phyloP scores from a whole-genome alignment of 2,797 vertebrate species.

The Tympanoctomys barrerae region DNA sequence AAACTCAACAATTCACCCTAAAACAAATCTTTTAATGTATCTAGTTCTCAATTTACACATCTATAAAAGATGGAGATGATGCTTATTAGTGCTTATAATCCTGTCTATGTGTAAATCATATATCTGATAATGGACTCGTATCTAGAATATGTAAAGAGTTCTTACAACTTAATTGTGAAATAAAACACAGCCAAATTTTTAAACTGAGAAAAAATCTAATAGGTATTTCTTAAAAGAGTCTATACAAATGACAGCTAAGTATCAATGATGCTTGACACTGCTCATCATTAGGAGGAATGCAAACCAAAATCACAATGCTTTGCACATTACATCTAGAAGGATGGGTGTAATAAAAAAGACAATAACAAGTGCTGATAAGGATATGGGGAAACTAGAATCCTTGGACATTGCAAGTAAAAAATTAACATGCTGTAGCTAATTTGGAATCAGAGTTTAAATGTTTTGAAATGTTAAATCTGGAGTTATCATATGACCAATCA shows the following conservation, averaged over 20 bases:
- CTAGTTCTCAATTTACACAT: background rate
- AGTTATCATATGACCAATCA: background rate
- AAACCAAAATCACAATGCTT: conserved; percentile 4
- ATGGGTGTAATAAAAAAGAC: background rate
- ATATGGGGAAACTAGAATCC: background rate
- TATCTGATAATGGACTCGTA: background rate
- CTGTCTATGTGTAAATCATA: background rate
- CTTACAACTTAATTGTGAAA: conserved; percentile 11
- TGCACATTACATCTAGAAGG: background rate
- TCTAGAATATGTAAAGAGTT: background rate
- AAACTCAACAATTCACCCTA: background rate
- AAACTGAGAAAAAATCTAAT: background rate
- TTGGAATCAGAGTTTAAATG: background rate
- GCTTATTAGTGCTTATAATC: background rate
- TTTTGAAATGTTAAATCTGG: conserved; percentile 42
- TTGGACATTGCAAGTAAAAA: background rate
- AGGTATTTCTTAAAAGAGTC: background rate
- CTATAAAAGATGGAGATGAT: background rate
- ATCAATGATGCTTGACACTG: background rate
- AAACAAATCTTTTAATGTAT: background rate
- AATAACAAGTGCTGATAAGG: background rate
- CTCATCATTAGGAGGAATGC: background rate
- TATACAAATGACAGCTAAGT: background rate
- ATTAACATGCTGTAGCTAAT: background rate
- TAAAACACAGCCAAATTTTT: background rate